These are phyloP conservation scores for Drosophila insularis DNA, from an alignment of 1,140 invertebrate species.

Conservation along the genomic window DNA sequence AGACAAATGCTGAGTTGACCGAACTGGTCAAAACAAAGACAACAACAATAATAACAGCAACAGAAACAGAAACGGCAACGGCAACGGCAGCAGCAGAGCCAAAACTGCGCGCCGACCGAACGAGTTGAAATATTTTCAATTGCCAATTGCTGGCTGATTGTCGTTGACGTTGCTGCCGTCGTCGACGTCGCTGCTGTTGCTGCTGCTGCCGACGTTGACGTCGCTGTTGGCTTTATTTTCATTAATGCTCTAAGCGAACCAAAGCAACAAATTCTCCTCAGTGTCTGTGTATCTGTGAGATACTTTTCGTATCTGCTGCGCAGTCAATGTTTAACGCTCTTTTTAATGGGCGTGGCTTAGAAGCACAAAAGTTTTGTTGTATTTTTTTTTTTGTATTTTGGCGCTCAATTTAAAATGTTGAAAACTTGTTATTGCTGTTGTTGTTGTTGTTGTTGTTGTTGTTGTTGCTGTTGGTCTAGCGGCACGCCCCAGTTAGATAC, in stretches of 20 bases:
- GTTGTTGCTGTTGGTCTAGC: constrained; percentile 47
- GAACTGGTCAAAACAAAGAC: constrained; percentile 74
- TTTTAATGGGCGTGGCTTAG: constrained; percentile 67
- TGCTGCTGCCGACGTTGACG: neutral
- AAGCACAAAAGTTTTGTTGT: constrained; percentile 32
- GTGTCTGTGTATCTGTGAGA: constrained; percentile 50
- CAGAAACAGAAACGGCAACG: constrained; percentile 21
- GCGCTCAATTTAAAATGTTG: constrained; percentile 69
- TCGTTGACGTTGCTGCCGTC: constrained; percentile 21
- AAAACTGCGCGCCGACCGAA: constrained; percentile 39
- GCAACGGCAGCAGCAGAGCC: constrained; percentile 8
- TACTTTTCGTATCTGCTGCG: constrained; percentile 56
- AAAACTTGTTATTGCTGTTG: constrained; percentile 43
- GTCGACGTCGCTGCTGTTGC: neutral
- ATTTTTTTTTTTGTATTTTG: neutral
- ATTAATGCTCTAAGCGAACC: constrained; percentile 56
- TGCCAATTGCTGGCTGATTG: constrained; percentile 45
- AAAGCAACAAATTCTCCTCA: constrained; percentile 20
- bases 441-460: constrained; percentile 25
- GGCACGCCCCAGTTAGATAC: constrained; percentile 82
- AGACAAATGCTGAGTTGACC: constrained; percentile 57
- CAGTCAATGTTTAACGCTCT: constrained; percentile 36
- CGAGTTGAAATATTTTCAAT: constrained; percentile 62
- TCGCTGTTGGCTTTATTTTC: constrained; percentile 41
- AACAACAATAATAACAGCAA: constrained; percentile 32